These are phyloP conservation scores for Arizona elegans DNA, from an alignment of 2,113 vertebrate species.

Conservation along the genomic window DNA sequence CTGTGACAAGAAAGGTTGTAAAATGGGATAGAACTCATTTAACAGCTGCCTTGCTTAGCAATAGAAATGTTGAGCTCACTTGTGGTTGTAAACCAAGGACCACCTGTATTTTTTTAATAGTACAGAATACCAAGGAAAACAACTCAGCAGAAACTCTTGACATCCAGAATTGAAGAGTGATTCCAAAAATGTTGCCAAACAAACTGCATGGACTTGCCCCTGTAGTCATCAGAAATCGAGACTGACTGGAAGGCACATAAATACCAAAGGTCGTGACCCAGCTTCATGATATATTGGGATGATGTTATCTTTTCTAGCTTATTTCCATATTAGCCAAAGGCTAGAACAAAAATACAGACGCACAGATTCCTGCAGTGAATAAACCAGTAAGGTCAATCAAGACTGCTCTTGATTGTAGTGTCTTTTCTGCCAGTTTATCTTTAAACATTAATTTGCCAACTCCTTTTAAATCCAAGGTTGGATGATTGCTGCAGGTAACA, in stretches of 20 bases:
- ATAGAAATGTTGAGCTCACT: background rate
- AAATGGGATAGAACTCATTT: background rate
- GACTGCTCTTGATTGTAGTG: background rate
- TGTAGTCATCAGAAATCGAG: background rate
- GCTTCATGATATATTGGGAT: background rate
- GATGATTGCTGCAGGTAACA: background rate
- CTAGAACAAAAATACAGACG: background rate
- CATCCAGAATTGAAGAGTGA: background rate
- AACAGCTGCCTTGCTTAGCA: background rate
- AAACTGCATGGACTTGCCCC: background rate
- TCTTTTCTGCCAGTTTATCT: background rate
- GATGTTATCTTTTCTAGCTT: background rate
- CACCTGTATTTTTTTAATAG: background rate
- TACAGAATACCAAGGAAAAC: background rate
- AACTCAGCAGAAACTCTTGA: background rate
- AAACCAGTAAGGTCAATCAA: background rate
- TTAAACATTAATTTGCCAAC: background rate
- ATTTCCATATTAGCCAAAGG: background rate
- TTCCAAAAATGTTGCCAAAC: background rate
- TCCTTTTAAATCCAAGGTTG: background rate
- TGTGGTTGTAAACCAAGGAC: background rate
- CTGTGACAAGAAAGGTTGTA: background rate
- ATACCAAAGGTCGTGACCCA: background rate
- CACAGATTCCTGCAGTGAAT: background rate
- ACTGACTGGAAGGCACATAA: background rate